Base-by-base conservation (phyloP, 2,888 invertebrate species). In the Sussaba pulchella region DNA sequence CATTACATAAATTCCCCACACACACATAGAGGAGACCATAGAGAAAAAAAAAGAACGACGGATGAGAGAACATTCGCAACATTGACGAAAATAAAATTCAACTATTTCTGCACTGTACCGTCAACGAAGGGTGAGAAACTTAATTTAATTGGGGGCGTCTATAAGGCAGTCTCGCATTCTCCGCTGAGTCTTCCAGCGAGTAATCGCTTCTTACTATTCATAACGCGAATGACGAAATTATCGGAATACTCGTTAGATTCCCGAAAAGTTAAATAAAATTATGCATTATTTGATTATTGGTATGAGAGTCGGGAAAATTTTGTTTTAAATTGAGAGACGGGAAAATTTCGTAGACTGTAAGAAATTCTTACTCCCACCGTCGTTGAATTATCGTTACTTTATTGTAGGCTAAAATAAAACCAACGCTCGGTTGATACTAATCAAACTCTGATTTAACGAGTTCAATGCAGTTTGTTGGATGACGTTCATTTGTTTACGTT, bases 231-330 rank as follows among this genome's bases (percentile, higher is more conserved):
- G n/a, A 5, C 4, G n/a, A 2, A 54, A 54, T 54, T 54, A 54
- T 54, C 54, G 54, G 26, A 54, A 54, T 54, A 54, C 6, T 54
- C 24, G 24, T 54, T 26, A 24, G 54, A n/a, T 6, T n/a, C 24
- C 26, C 4, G 2, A 1, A n/a, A 43, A 43, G n/a, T n/a, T 17
- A 57, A 36, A 26, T 2, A 26, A 57, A 57, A 57, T 57, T 57
- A 31, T 57, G 54, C 54, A 57, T 57, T 36, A 57, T 57, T 57
- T n/a, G n/a, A n/a, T n/a, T n/a, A n/a, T n/a, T n/a, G n/a, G n/a
- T 26, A 52, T 26, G 26, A 24, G 12, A n/a, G 26, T 26, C 52
- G 10, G 41, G 17, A n/a, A n/a, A n/a, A 26, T 14, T 31, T 19
- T 14, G 2, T 31, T 9, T 26, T n/a, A n/a, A 26, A 24, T 24